Conservation (phyloP, 1,140 invertebrate species). For the Thaumatotibia leucotreta region DNA sequence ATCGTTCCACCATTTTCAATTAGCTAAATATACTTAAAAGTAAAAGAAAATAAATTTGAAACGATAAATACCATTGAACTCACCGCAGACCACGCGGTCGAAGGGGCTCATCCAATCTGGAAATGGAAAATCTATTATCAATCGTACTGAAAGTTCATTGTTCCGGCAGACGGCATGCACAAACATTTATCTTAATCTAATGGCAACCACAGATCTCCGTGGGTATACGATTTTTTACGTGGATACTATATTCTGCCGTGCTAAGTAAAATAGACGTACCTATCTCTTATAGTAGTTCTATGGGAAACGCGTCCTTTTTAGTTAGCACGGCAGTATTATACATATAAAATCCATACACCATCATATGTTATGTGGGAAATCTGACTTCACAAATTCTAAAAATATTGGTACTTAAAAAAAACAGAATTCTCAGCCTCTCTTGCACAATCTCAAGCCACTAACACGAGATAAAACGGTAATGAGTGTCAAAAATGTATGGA, state of each 20-base stretch:
- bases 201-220: background rate
- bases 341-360: no score
- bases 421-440: no score
- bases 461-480: no score
- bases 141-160: constrained; percentile 72
- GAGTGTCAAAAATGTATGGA: no score
- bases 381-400: no score
- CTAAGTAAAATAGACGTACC: no score
- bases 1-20: constrained; percentile 16
- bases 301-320: no score
- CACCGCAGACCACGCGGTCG: constrained; percentile 93
- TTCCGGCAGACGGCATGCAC: constrained; percentile 53
- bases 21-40: constrained; percentile 59
- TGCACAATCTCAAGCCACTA: no score
- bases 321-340: no score
- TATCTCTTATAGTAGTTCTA: no score
- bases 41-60: constrained; percentile 76
- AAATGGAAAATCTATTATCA: constrained; percentile 79
- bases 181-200: background rate
- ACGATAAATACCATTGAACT: constrained; percentile 86
- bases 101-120: constrained; percentile 95
- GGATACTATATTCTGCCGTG: background rate
- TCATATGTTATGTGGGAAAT: no score
- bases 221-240: background rate
- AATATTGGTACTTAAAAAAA: no score